These are phyloP conservation scores for Glaucidium brasilianum DNA, from an alignment of 2,113 vertebrate species.

Conservation along the genomic window DNA sequence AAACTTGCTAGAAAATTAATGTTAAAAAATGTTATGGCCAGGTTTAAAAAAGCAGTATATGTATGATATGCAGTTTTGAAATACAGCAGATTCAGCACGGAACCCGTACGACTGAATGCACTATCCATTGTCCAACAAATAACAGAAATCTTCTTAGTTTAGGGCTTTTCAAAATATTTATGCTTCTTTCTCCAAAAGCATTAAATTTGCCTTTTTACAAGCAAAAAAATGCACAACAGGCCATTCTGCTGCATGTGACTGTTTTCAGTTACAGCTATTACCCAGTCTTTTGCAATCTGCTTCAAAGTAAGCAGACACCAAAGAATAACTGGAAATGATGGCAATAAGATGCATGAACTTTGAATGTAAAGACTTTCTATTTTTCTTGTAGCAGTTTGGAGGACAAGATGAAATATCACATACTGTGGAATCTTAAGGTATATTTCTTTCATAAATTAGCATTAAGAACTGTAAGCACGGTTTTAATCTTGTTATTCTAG, in stretches of 20 bases:
- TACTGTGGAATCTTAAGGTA: background rate
- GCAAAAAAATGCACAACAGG: background rate
- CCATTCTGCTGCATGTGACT: background rate
- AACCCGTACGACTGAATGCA: background rate
- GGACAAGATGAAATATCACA: constrained; percentile 2
- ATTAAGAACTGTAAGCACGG: constrained; percentile 14
- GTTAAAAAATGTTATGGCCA: background rate
- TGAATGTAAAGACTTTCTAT: constrained; percentile 2
- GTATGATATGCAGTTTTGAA: background rate
- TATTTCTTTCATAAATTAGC: background rate
- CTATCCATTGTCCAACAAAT: constrained; percentile 1
- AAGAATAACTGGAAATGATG: background rate
- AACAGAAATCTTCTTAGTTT: background rate
- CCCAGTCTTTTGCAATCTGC: background rate
- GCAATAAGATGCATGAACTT: constrained; percentile 21
- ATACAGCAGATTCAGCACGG: background rate
- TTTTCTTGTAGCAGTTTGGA: constrained; percentile 2
- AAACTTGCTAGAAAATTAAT: constrained; percentile 3
- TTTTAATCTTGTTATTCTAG: constrained; percentile 6
- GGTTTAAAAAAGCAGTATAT: background rate
- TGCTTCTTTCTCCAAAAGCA: constrained; percentile 12
- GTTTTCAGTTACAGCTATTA: background rate
- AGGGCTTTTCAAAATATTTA: constrained; percentile 1
- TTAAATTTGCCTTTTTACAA: constrained; percentile 22
- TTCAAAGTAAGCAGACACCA: constrained; percentile 42